Conservation (phyloP, 2,888 invertebrate genomes). For the Myopa testacea region DNA sequence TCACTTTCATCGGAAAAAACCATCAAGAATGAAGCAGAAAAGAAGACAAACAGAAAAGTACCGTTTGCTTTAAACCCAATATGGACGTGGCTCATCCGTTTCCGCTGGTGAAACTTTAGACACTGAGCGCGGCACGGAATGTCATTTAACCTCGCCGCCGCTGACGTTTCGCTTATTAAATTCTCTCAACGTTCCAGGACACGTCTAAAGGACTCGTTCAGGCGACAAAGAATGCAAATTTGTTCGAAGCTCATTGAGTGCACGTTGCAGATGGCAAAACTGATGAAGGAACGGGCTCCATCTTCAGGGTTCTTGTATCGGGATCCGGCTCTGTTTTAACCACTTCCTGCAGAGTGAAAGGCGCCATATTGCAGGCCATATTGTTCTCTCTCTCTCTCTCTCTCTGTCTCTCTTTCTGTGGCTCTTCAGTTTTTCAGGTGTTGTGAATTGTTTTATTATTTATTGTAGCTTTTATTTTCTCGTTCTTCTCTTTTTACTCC, state of each 20-base stretch:
- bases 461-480: too few relatives aligned
- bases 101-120: neutral
- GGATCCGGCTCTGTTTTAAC: too few relatives aligned
- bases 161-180: neutral
- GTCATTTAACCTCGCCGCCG: neutral
- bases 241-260: conserved; percentile 62
- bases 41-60: neutral
- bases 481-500: too few relatives aligned
- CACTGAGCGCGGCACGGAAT: neutral
- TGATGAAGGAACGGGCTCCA: too few relatives aligned
- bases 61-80: neutral
- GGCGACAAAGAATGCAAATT: conserved; percentile 55
- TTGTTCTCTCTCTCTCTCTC: too few relatives aligned
- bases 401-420: too few relatives aligned
- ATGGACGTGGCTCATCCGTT: neutral
- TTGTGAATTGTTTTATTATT: too few relatives aligned
- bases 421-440: too few relatives aligned
- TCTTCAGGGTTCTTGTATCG: too few relatives aligned
- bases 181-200: neutral
- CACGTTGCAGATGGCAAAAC: conserved; percentile 57
- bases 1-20: neutral
- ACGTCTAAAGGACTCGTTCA: neutral
- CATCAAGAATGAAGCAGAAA: neutral
- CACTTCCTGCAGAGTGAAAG: too few relatives aligned
- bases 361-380: too few relatives aligned